Evolutionary conservation across 2,888 invertebrate species (phyloP).

Genomic region (Pimpla rufipes): DNA sequence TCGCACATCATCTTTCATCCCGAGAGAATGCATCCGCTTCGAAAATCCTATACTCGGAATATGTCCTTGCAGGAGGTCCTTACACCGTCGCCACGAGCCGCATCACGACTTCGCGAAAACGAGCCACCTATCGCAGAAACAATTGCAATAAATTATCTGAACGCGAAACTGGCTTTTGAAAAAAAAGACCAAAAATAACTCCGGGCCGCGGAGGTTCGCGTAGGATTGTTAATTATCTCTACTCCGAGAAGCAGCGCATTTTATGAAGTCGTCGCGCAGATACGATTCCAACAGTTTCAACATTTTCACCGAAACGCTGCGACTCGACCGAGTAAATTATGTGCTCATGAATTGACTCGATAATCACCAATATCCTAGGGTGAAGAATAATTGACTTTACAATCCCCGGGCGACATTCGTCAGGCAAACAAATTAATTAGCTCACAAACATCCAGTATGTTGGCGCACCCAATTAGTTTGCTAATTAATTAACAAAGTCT

Average conservation of each 20-base stretch:
- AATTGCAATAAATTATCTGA: slow-evolving; percentile 19
- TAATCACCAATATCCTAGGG: background rate
- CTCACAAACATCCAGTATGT: too few species aligned
- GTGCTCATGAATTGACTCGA: background rate
- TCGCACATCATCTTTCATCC: slow-evolving; percentile 43
- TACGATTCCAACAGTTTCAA: background rate
- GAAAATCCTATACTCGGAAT: slow-evolving; percentile 9
- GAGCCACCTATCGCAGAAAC: slow-evolving; percentile 13
- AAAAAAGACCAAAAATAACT: background rate
- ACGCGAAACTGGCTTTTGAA: background rate
- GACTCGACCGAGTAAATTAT: background rate
- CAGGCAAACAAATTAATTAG: too few species aligned
- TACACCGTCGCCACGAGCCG: background rate
- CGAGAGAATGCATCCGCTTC: slow-evolving; percentile 24
- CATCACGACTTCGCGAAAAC: slow-evolving; percentile 1
- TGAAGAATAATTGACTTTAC: too few species aligned
- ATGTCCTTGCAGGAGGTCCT: slow-evolving; percentile 30
- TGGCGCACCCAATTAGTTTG: too few species aligned
- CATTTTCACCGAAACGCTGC: background rate
- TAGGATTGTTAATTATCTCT: too few species aligned
- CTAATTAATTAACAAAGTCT: too few species aligned
- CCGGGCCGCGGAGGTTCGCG: background rate
- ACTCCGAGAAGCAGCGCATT: background rate
- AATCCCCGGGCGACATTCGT: too few species aligned
- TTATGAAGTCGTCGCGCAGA: background rate